These are phyloP conservation scores for Caerostris darwini DNA, from an alignment of 1,140 invertebrate genomes.

Conservation along the genomic window DNA sequence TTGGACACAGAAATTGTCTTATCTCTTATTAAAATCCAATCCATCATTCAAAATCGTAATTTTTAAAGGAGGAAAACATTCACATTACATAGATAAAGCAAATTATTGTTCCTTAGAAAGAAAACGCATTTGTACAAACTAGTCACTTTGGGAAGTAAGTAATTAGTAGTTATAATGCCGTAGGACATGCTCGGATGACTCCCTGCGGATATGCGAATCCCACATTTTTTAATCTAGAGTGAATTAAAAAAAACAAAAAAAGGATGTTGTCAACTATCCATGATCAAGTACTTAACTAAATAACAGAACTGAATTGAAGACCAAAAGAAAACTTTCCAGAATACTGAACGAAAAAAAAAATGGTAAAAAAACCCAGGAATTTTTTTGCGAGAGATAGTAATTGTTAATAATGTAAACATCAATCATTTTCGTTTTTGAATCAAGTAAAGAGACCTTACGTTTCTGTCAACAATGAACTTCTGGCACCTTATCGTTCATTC, in stretches of 20 bases:
- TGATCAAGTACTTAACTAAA: neutral
- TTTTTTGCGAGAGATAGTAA: neutral
- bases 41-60: constrained; percentile 20
- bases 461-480: neutral
- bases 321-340: neutral
- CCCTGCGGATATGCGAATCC: neutral
- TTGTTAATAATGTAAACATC: constrained; percentile 36
- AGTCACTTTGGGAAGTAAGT: neutral
- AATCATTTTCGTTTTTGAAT: neutral
- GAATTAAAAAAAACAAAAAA: neutral
- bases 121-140: neutral
- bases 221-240: neutral
- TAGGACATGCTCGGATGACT: neutral
- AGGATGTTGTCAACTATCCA: neutral
- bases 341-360: neutral
- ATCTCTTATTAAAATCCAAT: constrained; percentile 15
- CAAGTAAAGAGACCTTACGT: neutral
- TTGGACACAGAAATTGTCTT: neutral
- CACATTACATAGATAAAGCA: neutral
- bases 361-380: neutral
- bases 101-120: neutral
- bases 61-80: neutral
- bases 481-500: constrained; percentile 20
- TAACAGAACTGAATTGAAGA: neutral
- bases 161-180: constrained; percentile 16